phyloP scores from a whole-genome alignment of 2,797 vertebrate genomes.

The Pseudocheirus occidentalis region DNA sequence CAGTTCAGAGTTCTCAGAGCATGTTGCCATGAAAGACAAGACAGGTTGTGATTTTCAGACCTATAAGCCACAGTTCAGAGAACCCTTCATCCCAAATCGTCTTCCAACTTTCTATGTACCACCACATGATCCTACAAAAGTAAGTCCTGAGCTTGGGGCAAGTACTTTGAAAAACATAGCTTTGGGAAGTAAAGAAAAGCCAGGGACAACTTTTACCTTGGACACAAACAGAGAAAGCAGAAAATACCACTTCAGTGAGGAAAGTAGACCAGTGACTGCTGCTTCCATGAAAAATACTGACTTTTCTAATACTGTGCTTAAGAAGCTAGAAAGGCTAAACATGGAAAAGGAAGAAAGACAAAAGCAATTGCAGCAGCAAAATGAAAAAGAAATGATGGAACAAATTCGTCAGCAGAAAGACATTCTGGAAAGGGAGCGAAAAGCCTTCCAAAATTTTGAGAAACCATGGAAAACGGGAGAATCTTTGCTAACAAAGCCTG shows the following conservation, averaged over 20 bases:
- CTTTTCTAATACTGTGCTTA: conserved; percentile 82
- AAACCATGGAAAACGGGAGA: conserved; percentile 85
- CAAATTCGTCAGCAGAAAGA: conserved; percentile 93
- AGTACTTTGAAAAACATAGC: conserved; percentile 79
- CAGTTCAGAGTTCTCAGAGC: conserved; percentile 71
- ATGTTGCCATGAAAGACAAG: conserved; percentile 55
- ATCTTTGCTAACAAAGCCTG: conserved; percentile 47
- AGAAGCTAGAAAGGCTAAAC: conserved; percentile 90
- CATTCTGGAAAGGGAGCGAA: conserved; percentile 89
- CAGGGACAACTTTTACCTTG: conserved; percentile 59
- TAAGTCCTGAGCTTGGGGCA: conserved; percentile 75
- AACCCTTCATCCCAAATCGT: conserved; percentile 85
- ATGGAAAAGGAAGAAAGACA: conserved; percentile 92
- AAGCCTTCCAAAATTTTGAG: conserved; percentile 88
- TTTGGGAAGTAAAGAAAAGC: conserved; percentile 79
- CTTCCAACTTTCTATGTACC: conserved; percentile 94
- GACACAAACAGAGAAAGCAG: conserved; percentile 72
- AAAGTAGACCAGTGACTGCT: conserved; percentile 19
- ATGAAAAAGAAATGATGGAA: conserved; percentile 95
- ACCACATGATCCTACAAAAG: conserved; percentile 81
- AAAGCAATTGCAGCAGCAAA: conserved; percentile 91
- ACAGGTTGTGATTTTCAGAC: conserved; percentile 51
- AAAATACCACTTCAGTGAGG: conserved; percentile 67
- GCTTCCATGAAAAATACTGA: conserved; percentile 64
- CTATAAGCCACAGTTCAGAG: conserved; percentile 77